These are phyloP conservation scores for Habroteleia sp. DNA, from an alignment of 2,888 invertebrate genomes.

Conservation along the genomic window DNA sequence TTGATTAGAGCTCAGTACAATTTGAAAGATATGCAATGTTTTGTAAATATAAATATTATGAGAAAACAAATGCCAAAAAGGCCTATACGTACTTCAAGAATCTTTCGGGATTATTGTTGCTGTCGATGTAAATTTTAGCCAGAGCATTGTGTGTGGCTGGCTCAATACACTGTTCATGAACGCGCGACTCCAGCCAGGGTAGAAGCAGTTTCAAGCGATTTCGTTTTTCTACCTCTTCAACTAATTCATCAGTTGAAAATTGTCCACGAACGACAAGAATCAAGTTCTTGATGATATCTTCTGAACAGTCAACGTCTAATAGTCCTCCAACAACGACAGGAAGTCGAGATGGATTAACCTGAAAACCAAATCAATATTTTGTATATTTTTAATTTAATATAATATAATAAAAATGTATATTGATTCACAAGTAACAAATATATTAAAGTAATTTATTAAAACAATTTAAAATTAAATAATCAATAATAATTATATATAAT, in stretches of 20 bases:
- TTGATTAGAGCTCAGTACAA: too few species aligned
- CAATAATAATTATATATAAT: too few species aligned
- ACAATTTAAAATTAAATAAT: too few species aligned
- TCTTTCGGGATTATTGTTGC: constrained; percentile 99
- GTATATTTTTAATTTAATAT: too few species aligned
- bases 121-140: constrained; percentile 99
- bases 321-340: constrained; percentile 99
- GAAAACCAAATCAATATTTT: not conserved
- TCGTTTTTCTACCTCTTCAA: constrained; percentile 97
- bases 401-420: too few species aligned
- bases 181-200: constrained; percentile 98
- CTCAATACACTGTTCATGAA: constrained; percentile 98
- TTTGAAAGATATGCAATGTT: too few species aligned
- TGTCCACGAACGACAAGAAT: constrained; percentile 98
- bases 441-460: too few species aligned
- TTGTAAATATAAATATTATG: too few species aligned
- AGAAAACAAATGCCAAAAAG: too few species aligned
- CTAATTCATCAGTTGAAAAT: constrained; percentile 99
- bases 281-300: constrained; percentile 99
- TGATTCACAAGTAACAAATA: too few species aligned
- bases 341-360: constrained; percentile 98
- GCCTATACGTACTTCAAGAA: constrained; percentile 87
- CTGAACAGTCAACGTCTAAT: constrained; percentile 98
- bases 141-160: constrained; percentile 99
- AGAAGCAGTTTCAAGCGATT: constrained; percentile 96